phyloP scores from a whole-genome alignment of 2,113 vertebrate genomes.

The Struthidea cinerea region DNA sequence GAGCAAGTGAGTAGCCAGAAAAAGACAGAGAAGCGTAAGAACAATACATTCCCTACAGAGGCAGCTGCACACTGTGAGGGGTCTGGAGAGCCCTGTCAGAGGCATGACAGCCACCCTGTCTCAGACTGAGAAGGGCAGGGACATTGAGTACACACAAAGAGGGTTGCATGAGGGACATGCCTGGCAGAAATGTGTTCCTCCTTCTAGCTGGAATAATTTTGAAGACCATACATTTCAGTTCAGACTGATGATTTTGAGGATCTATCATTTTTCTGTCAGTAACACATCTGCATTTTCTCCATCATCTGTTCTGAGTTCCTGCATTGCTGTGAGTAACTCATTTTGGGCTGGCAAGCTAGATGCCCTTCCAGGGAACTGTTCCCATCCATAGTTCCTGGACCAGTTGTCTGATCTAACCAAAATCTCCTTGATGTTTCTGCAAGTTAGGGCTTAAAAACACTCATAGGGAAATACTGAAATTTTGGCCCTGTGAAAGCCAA shows the following conservation, averaged over 20 bases:
- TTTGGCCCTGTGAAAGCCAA: not conserved
- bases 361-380: not conserved
- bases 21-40: not conserved
- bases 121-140: not conserved
- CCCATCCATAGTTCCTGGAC: not conserved
- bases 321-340: not conserved
- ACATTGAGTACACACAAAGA: not conserved
- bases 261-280: not conserved
- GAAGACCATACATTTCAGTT: not conserved
- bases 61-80: not conserved
- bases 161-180: not conserved
- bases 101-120: not conserved
- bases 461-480: not conserved
- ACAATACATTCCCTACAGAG: not conserved
- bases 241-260: not conserved
- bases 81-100: not conserved
- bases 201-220: not conserved
- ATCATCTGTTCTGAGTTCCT: not conserved
- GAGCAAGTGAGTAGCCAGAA: not conserved
- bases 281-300: not conserved
- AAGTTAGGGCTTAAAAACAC: not conserved
- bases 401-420: not conserved
- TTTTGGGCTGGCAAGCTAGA: not conserved
- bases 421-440: not conserved
- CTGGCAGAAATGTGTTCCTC: not conserved